A percentile compares a stretch with the other conserved stretches of the same genome.
Conservation (phyloP, 2,888 invertebrate species). For the Thera britannica region DNA sequence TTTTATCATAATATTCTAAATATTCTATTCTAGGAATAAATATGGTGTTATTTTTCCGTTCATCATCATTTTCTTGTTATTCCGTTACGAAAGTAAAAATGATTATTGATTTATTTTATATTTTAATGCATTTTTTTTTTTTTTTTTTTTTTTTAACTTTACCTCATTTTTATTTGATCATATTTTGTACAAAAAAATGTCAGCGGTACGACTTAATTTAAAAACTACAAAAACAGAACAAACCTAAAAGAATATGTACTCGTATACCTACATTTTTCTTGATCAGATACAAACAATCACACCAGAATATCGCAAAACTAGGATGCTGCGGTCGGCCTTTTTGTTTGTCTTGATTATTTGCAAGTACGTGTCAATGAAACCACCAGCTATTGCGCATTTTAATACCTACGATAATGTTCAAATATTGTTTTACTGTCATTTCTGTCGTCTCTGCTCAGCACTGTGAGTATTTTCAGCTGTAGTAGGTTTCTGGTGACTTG, state of each 20-base stretch:
- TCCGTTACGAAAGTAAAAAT: no score
- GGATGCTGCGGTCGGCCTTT: background rate
- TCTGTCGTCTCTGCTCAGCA: background rate
- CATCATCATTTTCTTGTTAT: no score
- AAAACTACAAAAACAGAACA: background rate
- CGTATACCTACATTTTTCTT: background rate
- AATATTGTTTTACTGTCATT: background rate
- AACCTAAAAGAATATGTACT: background rate
- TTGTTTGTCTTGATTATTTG: slow-evolving; percentile 35
- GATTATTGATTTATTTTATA: no score
- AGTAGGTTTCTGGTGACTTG: background rate
- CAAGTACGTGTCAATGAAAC: slow-evolving; percentile 34
- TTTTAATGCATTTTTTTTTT: no score
- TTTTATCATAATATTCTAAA: no score
- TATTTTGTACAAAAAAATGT: no score
- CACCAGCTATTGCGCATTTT: slow-evolving; percentile 30
- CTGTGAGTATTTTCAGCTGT: slow-evolving; percentile 4
- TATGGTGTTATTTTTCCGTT: no score
- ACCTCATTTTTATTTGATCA: no score
- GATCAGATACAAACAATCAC: background rate
- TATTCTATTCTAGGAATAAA: no score
- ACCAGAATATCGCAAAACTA: slow-evolving; percentile 4
- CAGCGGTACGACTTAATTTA: background rate
- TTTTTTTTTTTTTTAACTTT: no score
- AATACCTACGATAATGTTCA: background rate